Evolutionary conservation across 1,140 invertebrate genomes (phyloP).

Genomic region (Batillaria attramentaria): DNA sequence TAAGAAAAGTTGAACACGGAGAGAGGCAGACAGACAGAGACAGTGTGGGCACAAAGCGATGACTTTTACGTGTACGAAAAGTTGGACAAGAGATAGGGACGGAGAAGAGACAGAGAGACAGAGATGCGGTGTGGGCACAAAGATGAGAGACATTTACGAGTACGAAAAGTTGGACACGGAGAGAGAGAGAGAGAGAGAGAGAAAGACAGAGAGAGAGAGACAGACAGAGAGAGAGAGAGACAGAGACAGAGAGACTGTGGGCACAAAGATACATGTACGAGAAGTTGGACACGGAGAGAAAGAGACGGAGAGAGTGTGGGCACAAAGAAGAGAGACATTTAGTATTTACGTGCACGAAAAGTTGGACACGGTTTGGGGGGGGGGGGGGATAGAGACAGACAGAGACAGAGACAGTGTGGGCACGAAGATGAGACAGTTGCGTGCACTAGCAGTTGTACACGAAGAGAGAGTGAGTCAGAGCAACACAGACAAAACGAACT

Average conservation of each 20-base stretch:
- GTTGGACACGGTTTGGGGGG: background rate
- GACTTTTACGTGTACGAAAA: background rate
- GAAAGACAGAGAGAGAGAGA: too few relatives aligned
- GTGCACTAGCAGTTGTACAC: too few relatives aligned
- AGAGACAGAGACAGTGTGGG: background rate
- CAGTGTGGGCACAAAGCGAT: background rate
- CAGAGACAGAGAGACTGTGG: background rate
- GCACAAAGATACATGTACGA: background rate
- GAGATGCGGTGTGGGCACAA: background rate
- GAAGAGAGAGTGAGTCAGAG: too few relatives aligned
- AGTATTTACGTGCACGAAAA: too few relatives aligned
- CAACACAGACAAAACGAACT: too few relatives aligned
- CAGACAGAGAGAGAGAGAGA: background rate
- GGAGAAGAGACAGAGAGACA: background rate
- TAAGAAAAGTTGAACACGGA: background rate
- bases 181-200: background rate
- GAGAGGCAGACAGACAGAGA: background rate
- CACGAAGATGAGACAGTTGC: background rate
- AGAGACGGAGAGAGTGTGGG: conserved; percentile 20
- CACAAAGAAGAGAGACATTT: background rate
- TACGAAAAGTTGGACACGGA: background rate
- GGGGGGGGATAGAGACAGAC: background rate
- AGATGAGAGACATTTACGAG: background rate
- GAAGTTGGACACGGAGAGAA: conserved; percentile 13
- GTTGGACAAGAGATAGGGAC: background rate